phyloP scores from a whole-genome alignment of 2,113 vertebrate species.

The Pogonocichla stellata region DNA sequence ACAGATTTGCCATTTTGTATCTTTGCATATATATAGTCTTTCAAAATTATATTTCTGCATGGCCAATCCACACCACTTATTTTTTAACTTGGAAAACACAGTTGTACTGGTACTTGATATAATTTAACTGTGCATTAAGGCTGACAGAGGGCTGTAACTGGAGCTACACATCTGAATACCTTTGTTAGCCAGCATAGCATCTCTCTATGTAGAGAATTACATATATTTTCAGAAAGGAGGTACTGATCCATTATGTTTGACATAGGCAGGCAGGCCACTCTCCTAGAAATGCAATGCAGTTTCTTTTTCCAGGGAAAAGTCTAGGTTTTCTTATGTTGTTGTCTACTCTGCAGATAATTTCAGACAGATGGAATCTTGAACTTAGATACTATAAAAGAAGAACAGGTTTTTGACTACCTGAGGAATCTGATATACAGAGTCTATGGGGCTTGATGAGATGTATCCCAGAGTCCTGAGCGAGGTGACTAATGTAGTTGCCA shows the following conservation, averaged over 20 bases:
- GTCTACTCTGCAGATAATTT: not conserved
- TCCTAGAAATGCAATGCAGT: not conserved
- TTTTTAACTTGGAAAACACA: not conserved
- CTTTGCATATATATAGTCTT: not conserved
- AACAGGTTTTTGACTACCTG: not conserved
- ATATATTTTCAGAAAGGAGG: not conserved
- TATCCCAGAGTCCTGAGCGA: not conserved
- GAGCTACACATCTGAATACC: not conserved
- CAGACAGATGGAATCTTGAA: not conserved
- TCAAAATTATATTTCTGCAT: not conserved
- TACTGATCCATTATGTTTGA: not conserved
- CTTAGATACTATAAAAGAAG: not conserved
- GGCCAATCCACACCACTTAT: not conserved
- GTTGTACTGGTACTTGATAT: not conserved
- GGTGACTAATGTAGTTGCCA: not conserved
- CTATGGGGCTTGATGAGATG: not conserved
- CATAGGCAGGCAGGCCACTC: not conserved
- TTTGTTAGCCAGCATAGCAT: not conserved
- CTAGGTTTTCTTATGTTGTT: not conserved
- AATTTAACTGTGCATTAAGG: not conserved
- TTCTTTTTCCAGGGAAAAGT: not conserved
- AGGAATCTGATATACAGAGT: not conserved
- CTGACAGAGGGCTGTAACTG: not conserved
- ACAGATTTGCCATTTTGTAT: not conserved
- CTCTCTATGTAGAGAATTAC: not conserved